phyloP scores from a whole-genome alignment of 2,888 invertebrate species.

The Leucania comma region DNA sequence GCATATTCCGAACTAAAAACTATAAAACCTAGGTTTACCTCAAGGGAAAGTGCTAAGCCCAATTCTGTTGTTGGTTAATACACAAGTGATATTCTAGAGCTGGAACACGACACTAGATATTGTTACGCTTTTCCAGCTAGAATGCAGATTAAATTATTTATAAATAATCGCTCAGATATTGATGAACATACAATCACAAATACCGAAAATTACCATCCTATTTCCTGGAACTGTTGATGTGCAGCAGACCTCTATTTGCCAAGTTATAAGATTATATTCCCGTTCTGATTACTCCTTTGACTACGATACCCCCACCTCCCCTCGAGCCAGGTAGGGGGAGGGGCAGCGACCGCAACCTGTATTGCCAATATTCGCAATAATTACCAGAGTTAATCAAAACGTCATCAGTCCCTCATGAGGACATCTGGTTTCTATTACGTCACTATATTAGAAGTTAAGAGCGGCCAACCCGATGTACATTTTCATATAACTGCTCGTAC shows the following conservation, averaged over 20 bases:
- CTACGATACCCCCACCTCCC: background rate
- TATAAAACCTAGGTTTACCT: too few species aligned
- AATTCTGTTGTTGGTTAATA: too few species aligned
- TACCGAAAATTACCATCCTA: background rate
- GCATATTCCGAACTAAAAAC: too few species aligned
- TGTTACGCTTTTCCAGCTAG: background rate
- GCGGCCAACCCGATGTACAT: too few species aligned
- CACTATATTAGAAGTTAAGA: slow-evolving; percentile 1
- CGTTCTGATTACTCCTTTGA: slow-evolving; percentile 4
- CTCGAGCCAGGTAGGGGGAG: background rate
- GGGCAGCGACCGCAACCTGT: background rate
- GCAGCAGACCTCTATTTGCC: background rate
- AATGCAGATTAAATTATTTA: background rate
- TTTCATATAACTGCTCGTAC: too few species aligned
- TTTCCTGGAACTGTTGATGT: background rate
- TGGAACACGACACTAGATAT: too few species aligned
- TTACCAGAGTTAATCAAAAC: slow-evolving; percentile 18
- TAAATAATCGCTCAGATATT: background rate
- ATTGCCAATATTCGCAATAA: slow-evolving; percentile 13
- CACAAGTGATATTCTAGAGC: too few species aligned
- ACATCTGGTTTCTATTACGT: slow-evolving; percentile 3
- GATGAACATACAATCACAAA: background rate
- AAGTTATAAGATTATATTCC: background rate
- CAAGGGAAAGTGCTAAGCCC: too few species aligned
- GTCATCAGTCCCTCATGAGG: background rate